These are phyloP conservation scores for Hedychridium roseum DNA, from an alignment of 2,888 invertebrate species.

Conservation along the genomic window DNA sequence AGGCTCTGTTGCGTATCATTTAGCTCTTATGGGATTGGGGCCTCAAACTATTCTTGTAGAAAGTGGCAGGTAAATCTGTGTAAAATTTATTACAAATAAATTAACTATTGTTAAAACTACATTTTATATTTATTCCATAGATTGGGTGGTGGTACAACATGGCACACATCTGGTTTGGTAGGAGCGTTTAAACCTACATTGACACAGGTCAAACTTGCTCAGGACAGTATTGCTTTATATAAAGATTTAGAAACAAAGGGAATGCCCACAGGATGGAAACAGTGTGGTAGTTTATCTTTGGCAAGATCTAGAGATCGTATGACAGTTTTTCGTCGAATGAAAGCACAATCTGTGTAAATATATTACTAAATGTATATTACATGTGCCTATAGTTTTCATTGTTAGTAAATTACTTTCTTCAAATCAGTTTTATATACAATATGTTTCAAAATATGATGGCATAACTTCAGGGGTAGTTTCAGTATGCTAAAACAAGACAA, in stretches of 20 bases:
- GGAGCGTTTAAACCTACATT: slow-evolving; percentile 86
- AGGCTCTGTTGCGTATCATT: slow-evolving; percentile 89
- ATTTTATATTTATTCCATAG: slow-evolving; percentile 58
- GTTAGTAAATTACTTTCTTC: neutral
- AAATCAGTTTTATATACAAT: neutral
- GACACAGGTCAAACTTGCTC: slow-evolving; percentile 82
- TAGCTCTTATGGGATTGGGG: slow-evolving; percentile 85
- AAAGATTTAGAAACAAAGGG: slow-evolving; percentile 78
- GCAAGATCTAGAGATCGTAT: slow-evolving; percentile 87
- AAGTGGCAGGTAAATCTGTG: slow-evolving; percentile 74
- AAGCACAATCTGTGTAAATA: slow-evolving; percentile 82
- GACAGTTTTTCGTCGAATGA: slow-evolving; percentile 84
- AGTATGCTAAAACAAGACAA: too few species aligned
- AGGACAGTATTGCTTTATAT: slow-evolving; percentile 79
- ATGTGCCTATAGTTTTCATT: too few species aligned
- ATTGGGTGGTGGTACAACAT: slow-evolving; percentile 81
- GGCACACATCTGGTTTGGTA: slow-evolving; percentile 83
- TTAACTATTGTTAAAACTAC: neutral
- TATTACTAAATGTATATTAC: neutral
- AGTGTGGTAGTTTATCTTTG: slow-evolving; percentile 87
- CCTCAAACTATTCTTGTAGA: slow-evolving; percentile 83
- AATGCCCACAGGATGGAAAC: slow-evolving; percentile 86
- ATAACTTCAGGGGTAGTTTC: too few species aligned
- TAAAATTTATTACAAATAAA: neutral
- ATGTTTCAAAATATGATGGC: too few species aligned